Percentiles rank a stretch among this genome's conserved stretches.
Evolutionary conservation across 2,888 invertebrate species (phyloP).

Genomic region (Tribolium freemani): DNA sequence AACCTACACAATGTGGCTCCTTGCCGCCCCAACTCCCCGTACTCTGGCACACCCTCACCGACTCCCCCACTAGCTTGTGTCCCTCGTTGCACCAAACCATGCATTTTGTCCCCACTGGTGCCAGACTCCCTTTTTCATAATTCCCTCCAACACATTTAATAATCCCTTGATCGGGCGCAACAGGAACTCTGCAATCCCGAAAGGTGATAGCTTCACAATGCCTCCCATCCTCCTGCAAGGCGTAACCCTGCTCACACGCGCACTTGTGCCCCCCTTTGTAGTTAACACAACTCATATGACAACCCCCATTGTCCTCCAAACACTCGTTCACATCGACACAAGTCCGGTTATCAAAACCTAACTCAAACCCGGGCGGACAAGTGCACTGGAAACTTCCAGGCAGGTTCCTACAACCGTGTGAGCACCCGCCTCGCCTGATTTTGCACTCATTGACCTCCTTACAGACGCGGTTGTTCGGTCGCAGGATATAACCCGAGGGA

Average conservation of each 20-base stretch:
- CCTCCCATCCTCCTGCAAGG: slow-evolving; percentile 53
- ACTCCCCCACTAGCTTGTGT: slow-evolving; percentile 71
- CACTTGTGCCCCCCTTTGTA: slow-evolving; percentile 70
- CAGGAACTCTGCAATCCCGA: slow-evolving; percentile 56
- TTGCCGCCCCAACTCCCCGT: slow-evolving; percentile 70
- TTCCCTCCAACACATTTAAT: slow-evolving; percentile 56
- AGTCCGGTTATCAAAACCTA: slow-evolving; percentile 61
- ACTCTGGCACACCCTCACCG: slow-evolving; percentile 69
- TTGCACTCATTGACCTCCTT: slow-evolving; percentile 73
- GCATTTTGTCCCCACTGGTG: slow-evolving; percentile 67
- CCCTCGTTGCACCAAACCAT: slow-evolving; percentile 70
- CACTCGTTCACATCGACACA: slow-evolving; percentile 68
- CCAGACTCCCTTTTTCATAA: slow-evolving; percentile 43
- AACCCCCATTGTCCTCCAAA: slow-evolving; percentile 62
- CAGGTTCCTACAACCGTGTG: slow-evolving; percentile 73
- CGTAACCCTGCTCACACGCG: slow-evolving; percentile 67
- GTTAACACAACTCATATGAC: slow-evolving; percentile 70
- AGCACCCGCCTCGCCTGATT: slow-evolving; percentile 74
- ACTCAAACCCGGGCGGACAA: slow-evolving; percentile 67
- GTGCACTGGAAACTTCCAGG: slow-evolving; percentile 70
- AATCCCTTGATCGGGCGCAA: slow-evolving; percentile 56
- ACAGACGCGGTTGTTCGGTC: slow-evolving; percentile 67
- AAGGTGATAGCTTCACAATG: slow-evolving; percentile 50
- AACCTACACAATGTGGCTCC: slow-evolving; percentile 71
- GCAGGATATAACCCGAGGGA: slow-evolving; percentile 68